Conservation (phyloP, 2,113 vertebrate genomes). For the Columba livia region DNA sequence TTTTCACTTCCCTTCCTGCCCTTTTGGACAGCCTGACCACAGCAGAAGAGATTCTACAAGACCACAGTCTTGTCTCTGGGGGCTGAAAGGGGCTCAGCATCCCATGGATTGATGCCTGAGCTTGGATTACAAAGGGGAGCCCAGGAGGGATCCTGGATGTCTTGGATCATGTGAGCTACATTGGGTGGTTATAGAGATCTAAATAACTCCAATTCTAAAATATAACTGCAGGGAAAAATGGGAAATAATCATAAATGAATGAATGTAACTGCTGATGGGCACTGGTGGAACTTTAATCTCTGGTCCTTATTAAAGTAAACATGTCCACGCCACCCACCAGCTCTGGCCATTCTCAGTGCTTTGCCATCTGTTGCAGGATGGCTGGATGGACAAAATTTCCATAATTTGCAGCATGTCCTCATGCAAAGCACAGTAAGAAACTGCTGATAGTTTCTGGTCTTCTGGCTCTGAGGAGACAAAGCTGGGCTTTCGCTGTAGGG, state of each 20-base stretch:
- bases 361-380: constrained; percentile 53
- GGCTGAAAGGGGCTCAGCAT: not conserved
- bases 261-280: constrained; percentile 31
- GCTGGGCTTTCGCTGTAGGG: not conserved
- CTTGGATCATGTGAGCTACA: not conserved
- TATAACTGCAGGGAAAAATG: not conserved
- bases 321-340: not conserved
- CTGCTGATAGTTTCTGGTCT: not conserved
- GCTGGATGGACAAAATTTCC: constrained; percentile 20
- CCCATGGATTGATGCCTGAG: not conserved
- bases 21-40: not conserved
- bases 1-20: not conserved
- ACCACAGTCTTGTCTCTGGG: not conserved
- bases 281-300: constrained; percentile 35
- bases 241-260: constrained; percentile 3
- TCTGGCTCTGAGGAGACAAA: not conserved
- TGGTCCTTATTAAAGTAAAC: not conserved
- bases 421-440: not conserved
- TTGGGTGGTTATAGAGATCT: not conserved
- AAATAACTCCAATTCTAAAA: not conserved
- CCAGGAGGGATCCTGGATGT: not conserved
- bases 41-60: not conserved
- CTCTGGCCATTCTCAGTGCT: constrained; percentile 29
- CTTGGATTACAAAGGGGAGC: not conserved
- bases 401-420: constrained; percentile 23